phyloP scores from a whole-genome alignment of 2,797 vertebrate genomes.

The Synanceia verrucosa region DNA sequence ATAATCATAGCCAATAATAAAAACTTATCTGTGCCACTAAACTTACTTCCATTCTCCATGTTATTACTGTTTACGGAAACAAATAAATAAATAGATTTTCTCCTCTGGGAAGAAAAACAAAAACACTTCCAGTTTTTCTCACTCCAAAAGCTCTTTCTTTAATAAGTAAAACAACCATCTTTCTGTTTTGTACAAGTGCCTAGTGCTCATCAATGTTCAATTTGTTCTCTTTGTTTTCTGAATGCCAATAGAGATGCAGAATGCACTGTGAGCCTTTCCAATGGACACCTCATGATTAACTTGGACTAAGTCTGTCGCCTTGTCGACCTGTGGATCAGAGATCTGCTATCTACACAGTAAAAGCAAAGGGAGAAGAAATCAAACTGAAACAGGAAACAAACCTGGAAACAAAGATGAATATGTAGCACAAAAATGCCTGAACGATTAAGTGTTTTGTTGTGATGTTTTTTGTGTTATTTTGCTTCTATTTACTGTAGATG shows the following conservation, averaged over 20 bases:
- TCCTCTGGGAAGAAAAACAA: slow-evolving; percentile 78
- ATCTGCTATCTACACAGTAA: slow-evolving; percentile 76
- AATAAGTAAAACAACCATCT: slow-evolving; percentile 79
- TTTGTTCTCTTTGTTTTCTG: slow-evolving; percentile 59
- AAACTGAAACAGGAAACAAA: slow-evolving; percentile 59
- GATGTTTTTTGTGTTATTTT: slow-evolving; percentile 72
- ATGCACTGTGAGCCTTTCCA: slow-evolving; percentile 53
- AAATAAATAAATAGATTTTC: slow-evolving; percentile 91
- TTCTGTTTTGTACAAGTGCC: slow-evolving; percentile 81
- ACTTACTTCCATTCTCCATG: slow-evolving; percentile 72
- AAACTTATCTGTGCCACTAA: slow-evolving; percentile 86
- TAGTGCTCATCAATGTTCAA: slow-evolving; percentile 73
- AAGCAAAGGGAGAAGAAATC: slow-evolving; percentile 56
- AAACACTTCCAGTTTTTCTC: slow-evolving; percentile 76
- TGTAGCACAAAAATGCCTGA: slow-evolving; percentile 75
- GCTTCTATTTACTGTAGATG: slow-evolving; percentile 75
- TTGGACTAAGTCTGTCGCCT: slow-evolving; percentile 46
- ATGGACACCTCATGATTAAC: slow-evolving; percentile 50
- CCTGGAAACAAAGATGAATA: slow-evolving; percentile 82
- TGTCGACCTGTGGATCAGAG: slow-evolving; percentile 65
- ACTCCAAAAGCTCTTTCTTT: slow-evolving; percentile 87
- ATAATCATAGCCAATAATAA: slow-evolving; percentile 78
- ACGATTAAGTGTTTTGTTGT: slow-evolving; percentile 74
- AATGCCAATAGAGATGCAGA: slow-evolving; percentile 57
- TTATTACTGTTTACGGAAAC: slow-evolving; percentile 58